Percentiles rank a stretch among this genome's conserved stretches.
Evolutionary conservation across 2,113 vertebrate species (phyloP).

Genomic region (Tachysurus fulvidraco): DNA sequence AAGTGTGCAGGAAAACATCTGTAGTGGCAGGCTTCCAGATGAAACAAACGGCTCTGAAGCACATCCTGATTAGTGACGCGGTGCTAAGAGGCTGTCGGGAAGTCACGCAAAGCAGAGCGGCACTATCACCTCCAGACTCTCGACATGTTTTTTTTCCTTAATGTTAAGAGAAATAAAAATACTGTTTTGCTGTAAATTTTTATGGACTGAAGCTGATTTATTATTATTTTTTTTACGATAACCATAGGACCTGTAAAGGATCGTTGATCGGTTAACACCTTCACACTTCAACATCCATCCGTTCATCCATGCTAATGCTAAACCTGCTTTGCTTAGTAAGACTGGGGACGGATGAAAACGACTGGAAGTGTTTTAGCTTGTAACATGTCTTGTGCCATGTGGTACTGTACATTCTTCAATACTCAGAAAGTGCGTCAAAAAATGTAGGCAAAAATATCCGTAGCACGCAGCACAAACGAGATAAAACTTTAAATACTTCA

Average conservation of each 20-base stretch:
- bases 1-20: slow-evolving; percentile 44
- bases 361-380: neutral
- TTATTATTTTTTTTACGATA: no score
- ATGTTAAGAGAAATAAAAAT: neutral
- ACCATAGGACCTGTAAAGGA: no score
- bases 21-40: slow-evolving; percentile 33
- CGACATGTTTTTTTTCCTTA: neutral
- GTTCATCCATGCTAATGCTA: neutral
- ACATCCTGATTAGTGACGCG: slow-evolving; percentile 28
- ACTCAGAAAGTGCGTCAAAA: neutral
- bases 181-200: neutral
- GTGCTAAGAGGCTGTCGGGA: slow-evolving; percentile 37
- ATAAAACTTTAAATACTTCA: neutral
- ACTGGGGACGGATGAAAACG: neutral
- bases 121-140: slow-evolving; percentile 35
- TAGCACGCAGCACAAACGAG: neutral
- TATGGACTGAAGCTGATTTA: neutral
- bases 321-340: neutral
- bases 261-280: neutral
- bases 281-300: neutral
- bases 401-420: neutral
- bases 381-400: neutral
- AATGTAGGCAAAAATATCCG: neutral
- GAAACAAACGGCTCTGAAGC: neutral
- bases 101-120: neutral